Evolutionary conservation across 2,113 vertebrate species (phyloP), one percentile per base, ranked within the genome.

Genomic region (Chaetodon trifascialis): DNA sequence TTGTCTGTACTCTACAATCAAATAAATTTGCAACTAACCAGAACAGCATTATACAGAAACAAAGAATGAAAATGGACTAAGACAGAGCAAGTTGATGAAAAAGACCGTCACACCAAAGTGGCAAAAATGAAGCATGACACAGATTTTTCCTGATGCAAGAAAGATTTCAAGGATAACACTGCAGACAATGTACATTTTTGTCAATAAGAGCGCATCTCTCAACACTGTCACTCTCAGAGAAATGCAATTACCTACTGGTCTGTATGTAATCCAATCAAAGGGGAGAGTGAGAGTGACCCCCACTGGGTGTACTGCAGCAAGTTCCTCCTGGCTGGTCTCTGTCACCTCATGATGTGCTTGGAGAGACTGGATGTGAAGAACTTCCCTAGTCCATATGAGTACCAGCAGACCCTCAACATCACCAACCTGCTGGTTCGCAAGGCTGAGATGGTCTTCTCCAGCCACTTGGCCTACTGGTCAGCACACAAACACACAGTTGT

Each of bases 291-390:
- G 59, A 90, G 90, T 16, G 88, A 93, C 76, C 76, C 79, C 21
- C 95, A 95, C 86, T 95, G 93, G 94, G 92, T 94, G 11, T 89
- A 93, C 86, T 94, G 94, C 86, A 94, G 94, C 80, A 94, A 89
- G 63, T 96, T 95, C 60, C 63, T 96, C 44, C 84, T 93, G 4
- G 91, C 86, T 54, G 90, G 87, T 12, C 92, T 95, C 56, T 88
- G 79, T 65, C 95, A 93, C 79, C 87, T 96, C 49, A 84, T 87
- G 56, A 51, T 84, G 77, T 77, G 86, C 56, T 85, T 96, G 89
- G 91, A 93, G 23, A 89, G 86, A 46, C 62, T 94, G 52, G 93
- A 92, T 25, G 87, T 3, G 10, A 94, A 80, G 69, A 77, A 84
- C 60, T 94, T 96, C 80, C 64, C 68, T 0, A 83, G 66, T 69